phyloP scores from a whole-genome alignment of 2,113 vertebrate genomes.

The Etheostoma cragini region DNA sequence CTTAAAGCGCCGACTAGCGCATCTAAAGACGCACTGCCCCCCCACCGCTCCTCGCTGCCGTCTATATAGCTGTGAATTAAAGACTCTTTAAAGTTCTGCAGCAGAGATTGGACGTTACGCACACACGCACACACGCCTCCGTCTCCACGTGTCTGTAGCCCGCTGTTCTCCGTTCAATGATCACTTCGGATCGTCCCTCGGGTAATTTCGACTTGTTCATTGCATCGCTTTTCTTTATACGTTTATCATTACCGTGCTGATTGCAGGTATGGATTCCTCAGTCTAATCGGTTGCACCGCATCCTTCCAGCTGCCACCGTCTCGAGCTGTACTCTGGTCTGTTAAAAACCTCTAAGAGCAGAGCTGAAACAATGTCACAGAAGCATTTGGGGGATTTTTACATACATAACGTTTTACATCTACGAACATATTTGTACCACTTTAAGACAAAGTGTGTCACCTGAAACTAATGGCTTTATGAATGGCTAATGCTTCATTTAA shows the following conservation, averaged over 20 bases:
- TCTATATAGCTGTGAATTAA: not conserved
- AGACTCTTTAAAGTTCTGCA: slow-evolving; percentile 34
- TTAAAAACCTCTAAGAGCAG: not conserved
- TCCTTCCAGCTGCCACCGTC: slow-evolving; percentile 24
- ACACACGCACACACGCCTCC: not conserved
- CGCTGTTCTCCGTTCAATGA: slow-evolving; percentile 28
- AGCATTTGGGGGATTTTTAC: not conserved
- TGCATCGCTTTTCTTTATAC: slow-evolving; percentile 59
- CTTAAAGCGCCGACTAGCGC: slow-evolving; percentile 77
- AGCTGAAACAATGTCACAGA: too few species aligned
- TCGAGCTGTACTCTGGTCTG: slow-evolving; percentile 4
- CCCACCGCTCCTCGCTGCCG: not conserved
- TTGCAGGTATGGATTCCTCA: slow-evolving; percentile 77
- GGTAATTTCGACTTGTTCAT: slow-evolving; percentile 53
- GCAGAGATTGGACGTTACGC: not conserved
- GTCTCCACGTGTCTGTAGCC: slow-evolving; percentile 17
- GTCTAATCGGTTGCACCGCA: slow-evolving; percentile 57
- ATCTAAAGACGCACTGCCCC: slow-evolving; percentile 46
- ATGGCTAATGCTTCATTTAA: not conserved
- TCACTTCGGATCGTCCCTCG: slow-evolving; percentile 46
- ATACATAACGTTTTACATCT: not conserved
- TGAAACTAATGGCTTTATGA: not conserved
- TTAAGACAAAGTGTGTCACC: not conserved
- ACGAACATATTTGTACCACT: not conserved
- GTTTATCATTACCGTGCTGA: slow-evolving; percentile 71